A percentile compares a stretch with the other conserved stretches of the same genome.
Evolutionary conservation across 2,113 vertebrate genomes (phyloP).

Genomic region (Cathartes aura): DNA sequence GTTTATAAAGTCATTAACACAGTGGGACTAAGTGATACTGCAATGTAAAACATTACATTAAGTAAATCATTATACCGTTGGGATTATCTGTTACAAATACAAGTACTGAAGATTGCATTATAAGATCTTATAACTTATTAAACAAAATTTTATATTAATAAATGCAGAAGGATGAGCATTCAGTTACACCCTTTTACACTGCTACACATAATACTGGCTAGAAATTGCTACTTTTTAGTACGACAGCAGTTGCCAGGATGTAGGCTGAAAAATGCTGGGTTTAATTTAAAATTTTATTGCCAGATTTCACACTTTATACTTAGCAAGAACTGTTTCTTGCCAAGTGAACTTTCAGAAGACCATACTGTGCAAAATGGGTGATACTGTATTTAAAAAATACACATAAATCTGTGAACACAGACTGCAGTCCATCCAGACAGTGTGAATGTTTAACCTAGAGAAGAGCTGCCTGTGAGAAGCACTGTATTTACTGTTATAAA

Average conservation of each 20-base stretch:
- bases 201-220: neutral
- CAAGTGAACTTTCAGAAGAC: conserved; percentile 31
- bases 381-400: conserved; percentile 34
- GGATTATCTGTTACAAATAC: neutral
- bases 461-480: conserved; percentile 30
- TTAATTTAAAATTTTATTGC: conserved; percentile 49
- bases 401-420: conserved; percentile 37
- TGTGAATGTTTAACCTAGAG: conserved; percentile 47
- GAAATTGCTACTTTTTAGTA: neutral
- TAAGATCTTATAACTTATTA: neutral
- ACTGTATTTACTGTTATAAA: conserved; percentile 22
- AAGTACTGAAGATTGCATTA: neutral
- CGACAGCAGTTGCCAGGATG: conserved; percentile 5
- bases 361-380: conserved; percentile 15
- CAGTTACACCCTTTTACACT: neutral
- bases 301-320: conserved; percentile 55
- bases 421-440: conserved; percentile 25
- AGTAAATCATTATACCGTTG: neutral
- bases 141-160: neutral
- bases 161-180: neutral
- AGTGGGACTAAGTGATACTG: neutral
- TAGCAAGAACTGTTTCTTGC: conserved; percentile 33
- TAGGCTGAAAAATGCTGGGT: conserved; percentile 12
- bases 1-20: neutral
- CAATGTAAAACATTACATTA: neutral